Evolutionary conservation across 2,888 invertebrate genomes (phyloP), one percentile per base, ranked within the genome.

Genomic region (Allygus modestus): DNA sequence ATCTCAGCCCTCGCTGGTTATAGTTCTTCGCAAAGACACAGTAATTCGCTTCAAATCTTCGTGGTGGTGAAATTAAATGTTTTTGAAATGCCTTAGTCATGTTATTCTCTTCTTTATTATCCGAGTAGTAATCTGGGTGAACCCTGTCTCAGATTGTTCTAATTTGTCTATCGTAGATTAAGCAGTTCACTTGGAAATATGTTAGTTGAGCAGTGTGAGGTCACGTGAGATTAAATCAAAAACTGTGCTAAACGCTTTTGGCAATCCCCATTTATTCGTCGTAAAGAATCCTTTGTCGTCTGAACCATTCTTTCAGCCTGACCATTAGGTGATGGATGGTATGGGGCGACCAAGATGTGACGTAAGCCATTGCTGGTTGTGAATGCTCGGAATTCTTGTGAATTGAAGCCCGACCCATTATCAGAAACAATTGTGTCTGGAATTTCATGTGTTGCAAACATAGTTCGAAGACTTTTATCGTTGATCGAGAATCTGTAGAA

Each of bases 391-490:
- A 85, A 79, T 11, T 83, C 77, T 26, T 23, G 5, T 20, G 82
- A 73, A 20, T 28, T 61, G 54, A 84, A 83, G 20, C 65, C 9
- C 15, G 85, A 41, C 17, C 51, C 58, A 31, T 84, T 84, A 73
- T 84, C 82, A 20, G 65, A 23, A 15, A 75, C 77, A 20, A 84
- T 33, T 26, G 37, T 58, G 31, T 81, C 71, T 11, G 85, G 84
- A n/a, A 85, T 15, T 0, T 82, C 83, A 37, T 73, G 82, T 31
- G 82, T 33, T 17, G 84, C 61, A 58, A 85, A 85, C 46, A 83
- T 31, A 65, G 54, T 31, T 20, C 79, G 71, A 15, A 85, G 41
- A 31, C 12, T 20, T 77, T 75, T 28, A 73, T 85, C n/a, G 82
- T 77, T 23, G 28, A n/a, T 61, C 4, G 1, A 61, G 61, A 61